A percentile compares a stretch with the other conserved stretches of the same genome.
These are phyloP conservation scores for Ichneumon xanthorius DNA, from an alignment of 2,888 invertebrate genomes.

Conservation along the genomic window DNA sequence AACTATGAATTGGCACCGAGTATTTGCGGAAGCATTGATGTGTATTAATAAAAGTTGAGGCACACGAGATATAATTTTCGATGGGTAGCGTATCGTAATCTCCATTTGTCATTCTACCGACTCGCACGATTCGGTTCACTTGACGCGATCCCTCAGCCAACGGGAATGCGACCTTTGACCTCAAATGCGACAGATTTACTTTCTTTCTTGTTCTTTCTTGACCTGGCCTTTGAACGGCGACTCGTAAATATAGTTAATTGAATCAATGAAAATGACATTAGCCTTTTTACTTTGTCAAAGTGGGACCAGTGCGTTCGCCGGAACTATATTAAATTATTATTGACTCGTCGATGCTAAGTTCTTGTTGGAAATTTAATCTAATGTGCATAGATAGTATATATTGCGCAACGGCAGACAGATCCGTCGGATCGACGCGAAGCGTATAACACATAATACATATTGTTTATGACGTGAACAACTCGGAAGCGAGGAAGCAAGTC, in stretches of 20 bases:
- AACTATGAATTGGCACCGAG: neutral
- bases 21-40: neutral
- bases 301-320: constrained; percentile 6
- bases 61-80: neutral
- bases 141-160: neutral
- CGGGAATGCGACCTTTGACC: constrained; percentile 53
- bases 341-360: constrained; percentile 66
- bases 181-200: constrained; percentile 31
- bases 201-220: neutral
- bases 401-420: neutral
- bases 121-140: constrained; percentile 36
- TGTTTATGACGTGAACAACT: constrained; percentile 1
- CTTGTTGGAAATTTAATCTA: neutral
- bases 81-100: neutral
- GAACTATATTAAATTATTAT: constrained; percentile 69
- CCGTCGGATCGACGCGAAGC: neutral
- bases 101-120: neutral
- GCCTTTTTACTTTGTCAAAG: neutral
- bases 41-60: neutral
- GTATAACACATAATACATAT: neutral
- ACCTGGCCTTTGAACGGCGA: neutral
- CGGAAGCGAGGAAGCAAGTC: neutral
- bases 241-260: neutral
- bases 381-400: no score
- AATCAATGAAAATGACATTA: neutral